Evolutionary conservation across 1,140 invertebrate species (phyloP).

Genomic region (Pseudomyrmex dendroicus): DNA sequence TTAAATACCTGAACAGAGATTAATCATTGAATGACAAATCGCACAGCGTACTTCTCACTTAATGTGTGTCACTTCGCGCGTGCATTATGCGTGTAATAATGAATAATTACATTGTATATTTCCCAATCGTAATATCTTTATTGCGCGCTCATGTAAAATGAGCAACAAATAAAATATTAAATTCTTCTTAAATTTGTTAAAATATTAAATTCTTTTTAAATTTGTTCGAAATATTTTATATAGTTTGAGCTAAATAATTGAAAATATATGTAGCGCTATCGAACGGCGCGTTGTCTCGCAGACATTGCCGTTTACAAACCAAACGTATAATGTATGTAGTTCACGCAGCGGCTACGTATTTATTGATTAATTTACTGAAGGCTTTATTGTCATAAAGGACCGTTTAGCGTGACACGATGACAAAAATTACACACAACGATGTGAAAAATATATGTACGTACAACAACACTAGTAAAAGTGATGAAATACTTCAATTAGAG

Average conservation of each 20-base stretch:
- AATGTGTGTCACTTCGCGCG: neutral
- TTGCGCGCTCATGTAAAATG: neutral
- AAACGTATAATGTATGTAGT: slow-evolving; percentile 67
- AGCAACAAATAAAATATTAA: neutral
- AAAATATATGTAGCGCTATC: slow-evolving; percentile 48
- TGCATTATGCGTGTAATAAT: neutral
- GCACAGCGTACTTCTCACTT: neutral
- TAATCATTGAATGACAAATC: slow-evolving; percentile 34
- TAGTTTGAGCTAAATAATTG: neutral
- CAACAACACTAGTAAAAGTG: too few species aligned
- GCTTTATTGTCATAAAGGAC: slow-evolving; percentile 56
- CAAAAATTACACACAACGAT: neutral
- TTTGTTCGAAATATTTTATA: neutral
- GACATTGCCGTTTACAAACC: slow-evolving; percentile 76
- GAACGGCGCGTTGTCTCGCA: slow-evolving; percentile 71
- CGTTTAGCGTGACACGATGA: slow-evolving; percentile 43
- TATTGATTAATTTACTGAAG: slow-evolving; percentile 80
- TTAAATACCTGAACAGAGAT: slow-evolving; percentile 52
- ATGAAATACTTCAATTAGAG: neutral
- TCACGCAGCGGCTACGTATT: slow-evolving; percentile 77
- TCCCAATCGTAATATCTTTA: slow-evolving; percentile 3
- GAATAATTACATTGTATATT: slow-evolving; percentile 19
- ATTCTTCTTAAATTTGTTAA: neutral
- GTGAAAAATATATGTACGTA: too few species aligned
- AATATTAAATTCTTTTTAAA: neutral